phyloP scores from a whole-genome alignment of 1,140 invertebrate genomes.

The Rhyacophila brunnea region DNA sequence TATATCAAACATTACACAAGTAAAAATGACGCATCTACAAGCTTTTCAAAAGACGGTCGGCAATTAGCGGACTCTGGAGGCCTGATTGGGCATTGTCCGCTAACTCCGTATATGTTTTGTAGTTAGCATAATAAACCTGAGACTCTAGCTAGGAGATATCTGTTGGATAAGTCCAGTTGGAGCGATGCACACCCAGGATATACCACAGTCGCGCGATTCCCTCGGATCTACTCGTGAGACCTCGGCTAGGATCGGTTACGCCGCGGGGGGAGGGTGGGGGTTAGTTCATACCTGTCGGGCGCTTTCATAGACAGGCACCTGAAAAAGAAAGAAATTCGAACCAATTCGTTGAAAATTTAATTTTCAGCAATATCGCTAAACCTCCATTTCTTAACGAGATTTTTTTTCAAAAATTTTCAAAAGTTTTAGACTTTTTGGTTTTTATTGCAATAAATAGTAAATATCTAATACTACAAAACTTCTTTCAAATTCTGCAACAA shows the following conservation, averaged over 20 bases:
- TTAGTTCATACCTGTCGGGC: conserved; percentile 63
- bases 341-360: conserved; percentile 49
- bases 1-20: too few species aligned
- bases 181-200: conserved; percentile 14
- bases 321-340: conserved; percentile 62
- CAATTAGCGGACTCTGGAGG: too few species aligned
- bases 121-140: too few species aligned
- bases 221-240: conserved; percentile 38
- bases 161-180: too few species aligned
- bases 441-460: too few species aligned
- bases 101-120: too few species aligned
- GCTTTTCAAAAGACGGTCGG: conserved; percentile 26
- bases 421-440: too few species aligned
- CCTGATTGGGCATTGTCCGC: too few species aligned
- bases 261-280: conserved; percentile 43
- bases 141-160: too few species aligned
- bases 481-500: too few species aligned
- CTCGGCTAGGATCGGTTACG: conserved; percentile 40
- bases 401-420: too few species aligned
- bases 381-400: neutral
- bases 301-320: conserved; percentile 70
- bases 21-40: conserved; percentile 22
- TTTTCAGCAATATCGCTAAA: conserved; percentile 16
- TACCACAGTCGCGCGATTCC: neutral
- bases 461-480: too few species aligned